Percentiles rank a stretch among this genome's conserved stretches.
Evolutionary conservation across 1,140 invertebrate genomes (phyloP).

Genomic region (Gryllus bimaculatus): DNA sequence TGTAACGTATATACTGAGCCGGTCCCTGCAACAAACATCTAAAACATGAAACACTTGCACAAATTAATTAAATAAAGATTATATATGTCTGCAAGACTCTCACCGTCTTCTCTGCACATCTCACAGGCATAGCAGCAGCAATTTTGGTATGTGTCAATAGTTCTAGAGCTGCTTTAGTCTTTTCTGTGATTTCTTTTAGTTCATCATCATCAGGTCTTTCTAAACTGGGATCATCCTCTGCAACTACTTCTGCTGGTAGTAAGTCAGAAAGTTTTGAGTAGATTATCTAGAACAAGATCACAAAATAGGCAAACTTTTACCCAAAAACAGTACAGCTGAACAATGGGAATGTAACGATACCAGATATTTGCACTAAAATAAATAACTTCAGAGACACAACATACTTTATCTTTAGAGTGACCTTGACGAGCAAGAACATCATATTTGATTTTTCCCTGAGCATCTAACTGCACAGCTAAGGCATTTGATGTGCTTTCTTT

Average conservation of each 20-base stretch:
- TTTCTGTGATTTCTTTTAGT: conserved; percentile 77
- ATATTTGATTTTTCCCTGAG: conserved; percentile 92
- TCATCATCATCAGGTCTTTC: conserved; percentile 79
- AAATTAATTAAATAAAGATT: background rate
- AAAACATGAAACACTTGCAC: background rate
- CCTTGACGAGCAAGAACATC: conserved; percentile 92
- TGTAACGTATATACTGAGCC: conserved; percentile 95
- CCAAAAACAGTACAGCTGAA: background rate
- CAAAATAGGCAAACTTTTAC: background rate
- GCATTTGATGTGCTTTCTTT: conserved; percentile 77
- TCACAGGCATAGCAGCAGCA: conserved; percentile 85
- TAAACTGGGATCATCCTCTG: conserved; percentile 81
- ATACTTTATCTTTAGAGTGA: conserved; percentile 88
- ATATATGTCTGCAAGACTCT: conserved; percentile 24
- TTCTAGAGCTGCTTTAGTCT: conserved; percentile 71
- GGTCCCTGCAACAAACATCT: conserved; percentile 47
- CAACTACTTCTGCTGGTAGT: conserved; percentile 83
- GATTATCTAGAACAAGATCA: conserved; percentile 57
- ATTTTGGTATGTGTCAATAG: conserved; percentile 84
- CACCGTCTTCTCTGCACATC: conserved; percentile 74
- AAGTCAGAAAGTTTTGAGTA: conserved; percentile 93
- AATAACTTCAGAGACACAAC: conserved; percentile 12
- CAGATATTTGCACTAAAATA: background rate
- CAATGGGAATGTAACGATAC: background rate
- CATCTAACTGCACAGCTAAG: conserved; percentile 86